These are phyloP conservation scores for Luehdorfia chinensis DNA, from an alignment of 1,140 invertebrate genomes.

Conservation along the genomic window DNA sequence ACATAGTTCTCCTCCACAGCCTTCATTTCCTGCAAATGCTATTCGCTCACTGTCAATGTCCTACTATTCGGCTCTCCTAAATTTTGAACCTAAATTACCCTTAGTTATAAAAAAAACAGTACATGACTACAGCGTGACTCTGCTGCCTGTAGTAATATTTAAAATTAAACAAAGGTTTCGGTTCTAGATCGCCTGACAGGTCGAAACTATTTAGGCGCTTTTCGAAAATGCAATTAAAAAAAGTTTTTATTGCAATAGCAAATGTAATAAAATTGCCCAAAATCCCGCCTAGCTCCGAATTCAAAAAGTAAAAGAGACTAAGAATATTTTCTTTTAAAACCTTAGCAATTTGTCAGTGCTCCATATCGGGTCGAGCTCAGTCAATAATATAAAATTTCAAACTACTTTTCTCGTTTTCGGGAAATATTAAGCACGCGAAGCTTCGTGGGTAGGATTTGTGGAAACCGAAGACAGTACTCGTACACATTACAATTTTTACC, in stretches of 20 bases:
- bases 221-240: conserved; percentile 52
- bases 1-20: no score
- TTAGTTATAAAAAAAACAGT: no score
- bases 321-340: conserved; percentile 45
- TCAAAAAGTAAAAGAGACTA: conserved; percentile 30
- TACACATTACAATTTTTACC: conserved; percentile 50
- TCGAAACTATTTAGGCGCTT: conserved; percentile 42
- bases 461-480: conserved; percentile 40
- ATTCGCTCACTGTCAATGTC: no score
- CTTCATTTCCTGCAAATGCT: no score
- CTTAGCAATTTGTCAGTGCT: conserved; percentile 66
- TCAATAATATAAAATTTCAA: conserved; percentile 63
- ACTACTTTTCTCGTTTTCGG: conserved; percentile 61
- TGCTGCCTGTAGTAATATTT: no score
- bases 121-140: no score
- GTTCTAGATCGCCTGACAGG: conserved; percentile 52
- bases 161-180: no score
- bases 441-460: conserved; percentile 37
- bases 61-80: no score
- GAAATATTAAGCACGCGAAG: conserved; percentile 63
- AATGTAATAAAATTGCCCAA: no score
- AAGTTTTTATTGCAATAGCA: conserved; percentile 39
- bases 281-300: conserved; percentile 27
- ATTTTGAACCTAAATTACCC: no score
- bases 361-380: conserved; percentile 52